Evolutionary conservation across 2,113 vertebrate species (phyloP).

Genomic region (Microcebus tavaratra): DNA sequence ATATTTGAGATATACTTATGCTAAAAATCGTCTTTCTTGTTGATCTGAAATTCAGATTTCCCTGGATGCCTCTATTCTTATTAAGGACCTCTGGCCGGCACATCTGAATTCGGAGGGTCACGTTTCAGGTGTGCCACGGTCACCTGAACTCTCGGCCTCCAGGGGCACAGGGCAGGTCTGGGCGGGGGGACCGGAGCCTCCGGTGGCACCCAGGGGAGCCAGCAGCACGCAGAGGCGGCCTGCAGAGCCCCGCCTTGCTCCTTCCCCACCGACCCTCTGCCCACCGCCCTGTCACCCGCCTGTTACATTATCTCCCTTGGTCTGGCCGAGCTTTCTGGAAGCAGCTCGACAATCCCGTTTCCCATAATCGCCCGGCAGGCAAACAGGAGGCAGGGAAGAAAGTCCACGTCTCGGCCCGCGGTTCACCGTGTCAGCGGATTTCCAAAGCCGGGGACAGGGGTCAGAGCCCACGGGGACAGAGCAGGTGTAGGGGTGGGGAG

Average conservation of each 20-base stretch:
- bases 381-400: constrained; percentile 28
- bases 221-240: background rate
- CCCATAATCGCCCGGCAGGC: background rate
- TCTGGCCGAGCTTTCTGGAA: background rate
- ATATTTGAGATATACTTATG: background rate
- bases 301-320: background rate
- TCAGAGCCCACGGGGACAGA: background rate
- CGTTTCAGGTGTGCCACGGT: rapidly evolving
- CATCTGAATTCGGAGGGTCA: background rate
- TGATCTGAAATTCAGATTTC: background rate
- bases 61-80: background rate
- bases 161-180: too few species aligned
- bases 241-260: background rate
- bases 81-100: background rate
- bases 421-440: background rate
- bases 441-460: background rate
- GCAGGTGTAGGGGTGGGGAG: too few species aligned
- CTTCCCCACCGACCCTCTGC: rapidly evolving
- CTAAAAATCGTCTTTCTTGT: background rate
- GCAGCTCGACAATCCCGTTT: background rate
- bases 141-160: rapidly evolving
- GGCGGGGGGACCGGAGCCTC: background rate
- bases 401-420: background rate
- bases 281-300: background rate
- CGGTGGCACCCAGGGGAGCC: background rate